A percentile compares a stretch with the other conserved stretches of the same genome.
phyloP scores from a whole-genome alignment of 2,888 invertebrate species.

The Malthinus seriepunctatus region DNA sequence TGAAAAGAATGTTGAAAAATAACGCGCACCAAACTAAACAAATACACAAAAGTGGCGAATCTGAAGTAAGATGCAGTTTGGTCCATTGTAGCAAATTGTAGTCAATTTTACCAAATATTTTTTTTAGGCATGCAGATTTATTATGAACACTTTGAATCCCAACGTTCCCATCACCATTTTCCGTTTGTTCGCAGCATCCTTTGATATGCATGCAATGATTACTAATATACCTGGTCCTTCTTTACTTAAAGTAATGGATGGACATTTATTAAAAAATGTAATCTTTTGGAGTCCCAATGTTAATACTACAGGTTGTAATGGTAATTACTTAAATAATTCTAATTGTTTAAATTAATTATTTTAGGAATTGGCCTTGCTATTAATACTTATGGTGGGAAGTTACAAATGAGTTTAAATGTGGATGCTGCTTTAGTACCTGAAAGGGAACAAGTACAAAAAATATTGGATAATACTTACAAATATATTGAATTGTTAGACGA shows the following conservation, averaged over 20 bases:
- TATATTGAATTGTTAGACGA: background rate
- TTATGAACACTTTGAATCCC: background rate
- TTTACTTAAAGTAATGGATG: background rate
- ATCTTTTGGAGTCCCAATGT: background rate
- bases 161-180: background rate
- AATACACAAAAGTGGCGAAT: background rate
- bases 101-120: background rate
- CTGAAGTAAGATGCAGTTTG: background rate
- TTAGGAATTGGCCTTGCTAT: background rate
- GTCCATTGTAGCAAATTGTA: background rate
- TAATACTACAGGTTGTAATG: background rate
- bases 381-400: background rate
- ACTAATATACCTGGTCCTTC: background rate
- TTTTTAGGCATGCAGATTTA: background rate
- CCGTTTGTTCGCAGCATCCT: background rate
- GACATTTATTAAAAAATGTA: background rate
- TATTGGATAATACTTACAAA: background rate
- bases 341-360: background rate
- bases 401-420: background rate
- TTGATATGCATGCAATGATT: background rate
- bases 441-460: background rate
- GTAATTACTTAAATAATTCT: no score
- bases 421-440: background rate
- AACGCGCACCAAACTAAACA: background rate
- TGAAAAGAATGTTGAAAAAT: background rate